Percentiles rank a stretch among this genome's conserved stretches.
Conservation (phyloP, 2,888 invertebrate species). For the Lasius platythorax region DNA sequence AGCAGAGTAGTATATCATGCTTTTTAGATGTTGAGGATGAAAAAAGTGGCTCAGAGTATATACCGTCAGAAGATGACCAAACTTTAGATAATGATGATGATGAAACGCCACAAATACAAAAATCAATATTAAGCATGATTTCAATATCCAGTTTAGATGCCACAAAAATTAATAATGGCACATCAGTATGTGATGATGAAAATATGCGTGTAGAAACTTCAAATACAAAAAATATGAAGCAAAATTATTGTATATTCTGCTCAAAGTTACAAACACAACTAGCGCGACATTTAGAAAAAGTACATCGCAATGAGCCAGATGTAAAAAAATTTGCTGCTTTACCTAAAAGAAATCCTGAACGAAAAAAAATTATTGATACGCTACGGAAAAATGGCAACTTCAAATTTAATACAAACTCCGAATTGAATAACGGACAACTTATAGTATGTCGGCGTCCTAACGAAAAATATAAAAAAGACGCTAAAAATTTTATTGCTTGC, state of each 20-base stretch:
- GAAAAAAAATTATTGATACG: neutral
- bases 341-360: neutral
- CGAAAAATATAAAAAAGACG: neutral
- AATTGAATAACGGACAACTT: neutral
- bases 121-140: neutral
- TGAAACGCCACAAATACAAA: neutral
- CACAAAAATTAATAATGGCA: neutral
- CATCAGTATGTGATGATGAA: neutral
- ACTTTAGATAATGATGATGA: neutral
- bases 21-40: neutral
- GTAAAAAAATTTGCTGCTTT: neutral
- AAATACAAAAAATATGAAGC: neutral
- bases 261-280: neutral
- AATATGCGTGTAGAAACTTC: neutral
- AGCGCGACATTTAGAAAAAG: neutral
- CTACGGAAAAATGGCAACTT: neutral
- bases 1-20: neutral
- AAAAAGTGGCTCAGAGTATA: neutral
- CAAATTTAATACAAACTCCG: neutral
- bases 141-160: conserved; percentile 7
- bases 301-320: neutral
- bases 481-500: neutral
- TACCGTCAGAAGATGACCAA: neutral
- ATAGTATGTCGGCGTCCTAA: conserved; percentile 8
- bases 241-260: neutral